These are phyloP conservation scores for Drosophila murphyi DNA, from an alignment of 1,140 invertebrate genomes.

Conservation along the genomic window DNA sequence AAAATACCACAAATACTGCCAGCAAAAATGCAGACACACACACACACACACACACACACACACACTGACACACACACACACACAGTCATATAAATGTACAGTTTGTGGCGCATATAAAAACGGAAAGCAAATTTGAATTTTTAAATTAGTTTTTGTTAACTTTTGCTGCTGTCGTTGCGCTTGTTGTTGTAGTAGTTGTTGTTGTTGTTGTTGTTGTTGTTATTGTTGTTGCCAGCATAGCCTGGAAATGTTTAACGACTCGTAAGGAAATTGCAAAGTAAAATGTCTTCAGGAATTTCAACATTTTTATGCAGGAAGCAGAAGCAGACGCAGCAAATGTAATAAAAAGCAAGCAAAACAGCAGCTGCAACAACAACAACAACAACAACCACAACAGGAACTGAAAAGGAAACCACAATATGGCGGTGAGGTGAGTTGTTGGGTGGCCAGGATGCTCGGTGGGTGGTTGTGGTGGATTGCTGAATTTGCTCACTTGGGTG, in stretches of 20 bases:
- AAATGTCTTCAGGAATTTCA: constrained; percentile 82
- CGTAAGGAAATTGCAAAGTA: constrained; percentile 83
- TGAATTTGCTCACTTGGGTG: constrained; percentile 48
- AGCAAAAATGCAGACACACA: constrained; percentile 8
- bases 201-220: constrained; percentile 21
- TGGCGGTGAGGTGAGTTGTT: constrained; percentile 53
- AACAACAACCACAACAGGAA: constrained; percentile 26
- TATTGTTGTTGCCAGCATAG: constrained; percentile 52
- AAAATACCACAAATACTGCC: constrained; percentile 48
- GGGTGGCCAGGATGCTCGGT: constrained; percentile 12
- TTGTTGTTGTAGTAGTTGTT: constrained; percentile 6
- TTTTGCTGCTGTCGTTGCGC: constrained; percentile 64
- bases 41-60: constrained; percentile 4
- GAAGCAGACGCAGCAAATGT: constrained; percentile 58
- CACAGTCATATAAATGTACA: constrained; percentile 74
- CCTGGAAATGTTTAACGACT: constrained; percentile 83
- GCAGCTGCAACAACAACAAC: constrained; percentile 37
- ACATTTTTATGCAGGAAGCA: constrained; percentile 74
- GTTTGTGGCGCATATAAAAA: constrained; percentile 81
- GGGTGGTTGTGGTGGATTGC: constrained; percentile 11
- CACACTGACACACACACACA: constrained; percentile 1
- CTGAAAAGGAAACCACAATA: constrained; percentile 66
- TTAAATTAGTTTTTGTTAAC: constrained; percentile 83
- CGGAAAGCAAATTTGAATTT: constrained; percentile 83
- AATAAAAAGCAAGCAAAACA: constrained; percentile 72